phyloP scores from a whole-genome alignment of 2,797 vertebrate genomes.

The Podarcis lilfordi region DNA sequence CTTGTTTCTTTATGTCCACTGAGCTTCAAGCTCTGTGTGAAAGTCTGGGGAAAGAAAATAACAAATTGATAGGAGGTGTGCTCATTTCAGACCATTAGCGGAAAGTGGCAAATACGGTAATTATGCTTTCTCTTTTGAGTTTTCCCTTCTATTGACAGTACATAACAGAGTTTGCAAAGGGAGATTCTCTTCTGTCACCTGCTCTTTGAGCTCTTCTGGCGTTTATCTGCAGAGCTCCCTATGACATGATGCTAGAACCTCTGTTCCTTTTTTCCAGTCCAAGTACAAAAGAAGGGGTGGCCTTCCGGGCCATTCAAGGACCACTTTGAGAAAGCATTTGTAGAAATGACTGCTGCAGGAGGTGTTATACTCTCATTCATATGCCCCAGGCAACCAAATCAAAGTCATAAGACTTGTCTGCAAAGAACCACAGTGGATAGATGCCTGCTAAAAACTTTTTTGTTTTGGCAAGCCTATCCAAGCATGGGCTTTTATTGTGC shows the following conservation, averaged over 20 bases:
- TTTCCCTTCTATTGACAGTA: not conserved
- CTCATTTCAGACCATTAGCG: not conserved
- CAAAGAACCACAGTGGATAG: not conserved
- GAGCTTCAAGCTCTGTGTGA: not conserved
- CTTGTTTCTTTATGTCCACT: not conserved
- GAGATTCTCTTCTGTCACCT: too few species aligned
- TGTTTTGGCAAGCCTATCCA: too few species aligned
- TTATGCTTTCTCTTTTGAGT: not conserved
- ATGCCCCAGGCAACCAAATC: not conserved
- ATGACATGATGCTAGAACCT: too few species aligned
- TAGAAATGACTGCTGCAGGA: not conserved
- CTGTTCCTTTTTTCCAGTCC: not conserved
- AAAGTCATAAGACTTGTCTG: too few species aligned
- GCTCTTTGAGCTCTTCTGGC: not conserved
- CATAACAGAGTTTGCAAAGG: not conserved
- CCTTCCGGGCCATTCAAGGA: not conserved
- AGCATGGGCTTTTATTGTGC: too few species aligned
- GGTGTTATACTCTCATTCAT: not conserved
- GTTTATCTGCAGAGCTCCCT: not conserved
- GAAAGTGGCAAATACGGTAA: not conserved
- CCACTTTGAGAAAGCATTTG: not conserved
- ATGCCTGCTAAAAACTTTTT: not conserved
- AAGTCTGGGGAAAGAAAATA: not conserved
- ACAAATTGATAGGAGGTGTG: too few species aligned
- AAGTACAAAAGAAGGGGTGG: not conserved